Evolutionary conservation across 2,113 vertebrate genomes (phyloP).

Genomic region (Cygnus buccinator): DNA sequence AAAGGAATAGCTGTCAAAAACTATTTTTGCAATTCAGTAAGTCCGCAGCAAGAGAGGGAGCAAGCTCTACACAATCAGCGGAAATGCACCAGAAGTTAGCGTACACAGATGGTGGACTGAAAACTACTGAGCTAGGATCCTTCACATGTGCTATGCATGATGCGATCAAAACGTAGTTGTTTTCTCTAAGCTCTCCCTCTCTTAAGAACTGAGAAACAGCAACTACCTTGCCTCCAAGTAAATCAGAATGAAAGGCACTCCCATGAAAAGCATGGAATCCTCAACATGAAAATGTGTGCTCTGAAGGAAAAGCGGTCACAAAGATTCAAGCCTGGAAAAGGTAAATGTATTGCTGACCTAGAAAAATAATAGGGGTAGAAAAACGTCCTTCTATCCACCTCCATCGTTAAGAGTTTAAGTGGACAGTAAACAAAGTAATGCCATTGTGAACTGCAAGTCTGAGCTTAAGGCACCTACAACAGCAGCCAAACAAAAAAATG

Average conservation of each 20-base stretch:
- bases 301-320: not conserved
- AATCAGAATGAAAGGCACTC: not conserved
- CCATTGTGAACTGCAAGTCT: not conserved
- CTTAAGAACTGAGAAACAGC: not conserved
- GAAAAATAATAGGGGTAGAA: not conserved
- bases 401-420: not conserved
- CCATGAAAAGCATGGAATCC: not conserved
- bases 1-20: not conserved
- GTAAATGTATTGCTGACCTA: not conserved
- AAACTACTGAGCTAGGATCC: not conserved
- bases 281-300: not conserved
- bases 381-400: not conserved
- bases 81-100: not conserved
- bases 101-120: not conserved
- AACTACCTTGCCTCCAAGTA: not conserved
- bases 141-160: not conserved
- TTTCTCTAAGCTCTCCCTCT: not conserved
- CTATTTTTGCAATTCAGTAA: not conserved
- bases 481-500: slow-evolving; percentile 43
- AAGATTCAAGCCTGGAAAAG: slow-evolving; percentile 8
- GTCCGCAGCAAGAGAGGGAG: not conserved
- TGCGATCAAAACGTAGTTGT: not conserved
- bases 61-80: not conserved
- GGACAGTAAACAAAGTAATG: not conserved
- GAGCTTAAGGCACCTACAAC: not conserved